Evolutionary conservation across 2,888 invertebrate genomes (phyloP), one percentile per base, ranked within the genome.

Genomic region (Hirtodrosophila duncani): DNA sequence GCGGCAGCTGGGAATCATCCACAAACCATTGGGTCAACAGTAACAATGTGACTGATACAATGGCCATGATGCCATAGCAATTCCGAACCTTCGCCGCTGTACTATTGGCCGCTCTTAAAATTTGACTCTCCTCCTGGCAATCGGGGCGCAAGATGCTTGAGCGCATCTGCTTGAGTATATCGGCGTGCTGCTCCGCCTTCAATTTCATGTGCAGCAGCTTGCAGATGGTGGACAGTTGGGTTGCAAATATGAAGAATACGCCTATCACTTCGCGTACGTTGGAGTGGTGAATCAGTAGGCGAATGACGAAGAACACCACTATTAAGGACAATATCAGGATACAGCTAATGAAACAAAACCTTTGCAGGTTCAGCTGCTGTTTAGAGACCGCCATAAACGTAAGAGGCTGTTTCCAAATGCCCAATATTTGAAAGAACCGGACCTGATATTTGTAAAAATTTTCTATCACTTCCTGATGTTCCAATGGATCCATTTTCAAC

Each of bases 221-320:
- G 1, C 56, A 46, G 64, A 71, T 59, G 10, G 70, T 70, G 0
- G 68, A 67, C 16, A 81, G 37, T 11, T 78, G 67, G 4, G 83
- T 80, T 43, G 68, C 63, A 8, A 81, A 78, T 29, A 84, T 63
- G 4, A 70, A 67, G 39, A 82, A 72, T 2, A 83, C 80, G 7
- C 71, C 64, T 2, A 84, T 42, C 7, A 84, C 52, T 14, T 78
- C 70, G 5, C 53, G 46, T 9, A 84, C 11, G 21, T 68, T 50
- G 8, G 33, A 41, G 3, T 83, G 56, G 20, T 67, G 63, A 11
- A 36, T 42, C 9, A 65, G 2, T 3, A 83, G 38, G n/a, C 64
- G 61, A 16, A 84, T 43, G 0, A 56, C 39, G 17, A 84, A 78
- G 9, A 70, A 36, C 4, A 66, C 10, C 29, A 82, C 31, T 64